phyloP scores from a whole-genome alignment of 2,797 vertebrate genomes.

The Scyliorhinus canicula region DNA sequence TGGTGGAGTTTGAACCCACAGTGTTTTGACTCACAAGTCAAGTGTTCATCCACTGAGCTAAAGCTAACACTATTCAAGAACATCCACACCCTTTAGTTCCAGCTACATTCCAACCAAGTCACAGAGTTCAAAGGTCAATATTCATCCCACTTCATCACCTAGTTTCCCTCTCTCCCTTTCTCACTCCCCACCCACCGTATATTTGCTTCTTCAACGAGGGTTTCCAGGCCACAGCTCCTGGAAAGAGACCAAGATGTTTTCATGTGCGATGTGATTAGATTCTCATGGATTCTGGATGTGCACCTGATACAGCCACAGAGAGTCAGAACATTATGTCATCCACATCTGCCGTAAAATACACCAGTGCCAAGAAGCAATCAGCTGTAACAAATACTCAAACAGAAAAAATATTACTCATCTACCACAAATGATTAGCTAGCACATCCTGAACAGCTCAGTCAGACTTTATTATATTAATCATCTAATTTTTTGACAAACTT shows the following conservation, averaged over 20 bases:
- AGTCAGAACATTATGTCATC: conserved; percentile 36
- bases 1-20: background rate
- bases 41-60: background rate
- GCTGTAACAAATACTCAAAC: conserved; percentile 33
- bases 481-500: conserved; percentile 23
- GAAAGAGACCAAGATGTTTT: conserved; percentile 26
- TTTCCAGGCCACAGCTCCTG: conserved; percentile 20
- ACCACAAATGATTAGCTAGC: conserved; percentile 34
- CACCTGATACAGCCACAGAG: conserved; percentile 35
- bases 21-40: background rate
- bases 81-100: background rate
- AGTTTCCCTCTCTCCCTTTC: background rate
- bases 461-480: conserved; percentile 31
- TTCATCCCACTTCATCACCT: background rate
- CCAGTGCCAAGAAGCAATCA: conserved; percentile 35
- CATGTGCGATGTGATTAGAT: conserved; percentile 35
- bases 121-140: background rate
- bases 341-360: conserved; percentile 28
- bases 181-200: background rate
- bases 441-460: conserved; percentile 32
- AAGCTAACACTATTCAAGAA: background rate
- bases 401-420: conserved; percentile 38
- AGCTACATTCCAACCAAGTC: background rate
- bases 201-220: background rate
- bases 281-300: conserved; percentile 38